Evolutionary conservation across 1,140 invertebrate species (phyloP).

Genomic region (Bemisia tabaci): DNA sequence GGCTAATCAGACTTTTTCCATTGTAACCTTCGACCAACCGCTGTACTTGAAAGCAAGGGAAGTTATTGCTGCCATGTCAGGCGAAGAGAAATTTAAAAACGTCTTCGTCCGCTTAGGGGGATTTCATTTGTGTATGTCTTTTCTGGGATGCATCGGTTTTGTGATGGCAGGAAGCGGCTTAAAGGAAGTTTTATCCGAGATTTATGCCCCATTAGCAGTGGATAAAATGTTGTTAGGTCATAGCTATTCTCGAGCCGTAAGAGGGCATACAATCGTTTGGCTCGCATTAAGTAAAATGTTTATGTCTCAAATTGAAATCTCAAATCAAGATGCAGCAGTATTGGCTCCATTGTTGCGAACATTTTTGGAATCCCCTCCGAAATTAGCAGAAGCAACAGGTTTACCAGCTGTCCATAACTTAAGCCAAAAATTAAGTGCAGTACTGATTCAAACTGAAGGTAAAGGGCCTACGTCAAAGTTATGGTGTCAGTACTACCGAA

Average conservation of each 20-base stretch:
- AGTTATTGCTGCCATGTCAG: slow-evolving; percentile 5
- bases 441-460: not conserved
- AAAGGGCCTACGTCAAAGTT: slow-evolving; percentile 28
- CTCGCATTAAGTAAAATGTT: slow-evolving; percentile 17
- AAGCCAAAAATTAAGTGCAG: not conserved
- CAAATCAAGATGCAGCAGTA: slow-evolving; percentile 2
- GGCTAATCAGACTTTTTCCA: slow-evolving; percentile 16
- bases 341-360: not conserved
- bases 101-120: slow-evolving; percentile 15
- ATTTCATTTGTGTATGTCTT: slow-evolving; percentile 23
- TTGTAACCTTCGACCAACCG: slow-evolving; percentile 28
- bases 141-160: slow-evolving; percentile 18
- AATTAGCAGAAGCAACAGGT: slow-evolving; percentile 17
- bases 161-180: slow-evolving; percentile 20
- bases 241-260: slow-evolving; percentile 26
- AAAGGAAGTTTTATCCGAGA: slow-evolving; percentile 19
- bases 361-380: slow-evolving; percentile 22
- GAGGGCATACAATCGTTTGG: slow-evolving; percentile 28
- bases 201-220: slow-evolving; percentile 28
- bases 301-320: not conserved
- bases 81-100: not conserved
- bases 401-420: not conserved
- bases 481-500: slow-evolving; percentile 33
- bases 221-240: slow-evolving; percentile 30
- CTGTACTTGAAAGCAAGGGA: slow-evolving; percentile 24